Conservation (phyloP, 2,888 invertebrate species). For the Callinectes sapidus region DNA sequence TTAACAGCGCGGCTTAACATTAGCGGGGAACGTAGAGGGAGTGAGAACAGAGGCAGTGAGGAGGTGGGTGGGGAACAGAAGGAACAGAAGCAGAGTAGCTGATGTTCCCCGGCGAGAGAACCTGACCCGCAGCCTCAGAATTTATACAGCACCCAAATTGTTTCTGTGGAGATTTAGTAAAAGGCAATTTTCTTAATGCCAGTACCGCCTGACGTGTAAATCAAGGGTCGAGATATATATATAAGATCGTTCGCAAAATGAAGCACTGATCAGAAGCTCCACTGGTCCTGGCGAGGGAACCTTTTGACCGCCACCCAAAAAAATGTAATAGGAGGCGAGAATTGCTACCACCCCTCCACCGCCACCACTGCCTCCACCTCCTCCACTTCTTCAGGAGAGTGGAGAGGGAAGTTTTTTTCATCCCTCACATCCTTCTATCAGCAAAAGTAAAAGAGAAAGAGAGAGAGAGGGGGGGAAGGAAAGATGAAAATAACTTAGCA, state of each 20-base stretch:
- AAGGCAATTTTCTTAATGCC: conserved; percentile 54
- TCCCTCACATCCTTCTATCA: neutral
- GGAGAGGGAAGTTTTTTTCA: conserved; percentile 14
- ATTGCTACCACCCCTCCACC: neutral
- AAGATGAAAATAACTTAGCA: neutral
- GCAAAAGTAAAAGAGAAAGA: neutral
- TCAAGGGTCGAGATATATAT: conserved; percentile 43
- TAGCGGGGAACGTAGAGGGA: neutral
- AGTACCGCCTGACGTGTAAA: conserved; percentile 37
- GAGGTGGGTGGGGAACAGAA: neutral
- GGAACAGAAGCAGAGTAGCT: neutral
- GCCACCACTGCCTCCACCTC: conserved; percentile 14
- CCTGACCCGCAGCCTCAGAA: neutral
- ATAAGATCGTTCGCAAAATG: conserved; percentile 49
- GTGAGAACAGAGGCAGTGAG: neutral
- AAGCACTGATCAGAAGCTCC: conserved; percentile 48
- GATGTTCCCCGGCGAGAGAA: neutral
- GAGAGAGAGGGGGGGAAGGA: neutral
- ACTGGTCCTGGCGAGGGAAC: neutral
- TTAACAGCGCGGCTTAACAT: neutral
- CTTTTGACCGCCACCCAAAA: conserved; percentile 2
- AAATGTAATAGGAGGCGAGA: neutral
- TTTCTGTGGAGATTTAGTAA: conserved; percentile 11
- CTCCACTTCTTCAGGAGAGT: neutral
- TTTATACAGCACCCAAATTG: conserved; percentile 34